These are phyloP conservation scores for Gila robusta DNA, from an alignment of 2,797 vertebrate species.

Conservation along the genomic window DNA sequence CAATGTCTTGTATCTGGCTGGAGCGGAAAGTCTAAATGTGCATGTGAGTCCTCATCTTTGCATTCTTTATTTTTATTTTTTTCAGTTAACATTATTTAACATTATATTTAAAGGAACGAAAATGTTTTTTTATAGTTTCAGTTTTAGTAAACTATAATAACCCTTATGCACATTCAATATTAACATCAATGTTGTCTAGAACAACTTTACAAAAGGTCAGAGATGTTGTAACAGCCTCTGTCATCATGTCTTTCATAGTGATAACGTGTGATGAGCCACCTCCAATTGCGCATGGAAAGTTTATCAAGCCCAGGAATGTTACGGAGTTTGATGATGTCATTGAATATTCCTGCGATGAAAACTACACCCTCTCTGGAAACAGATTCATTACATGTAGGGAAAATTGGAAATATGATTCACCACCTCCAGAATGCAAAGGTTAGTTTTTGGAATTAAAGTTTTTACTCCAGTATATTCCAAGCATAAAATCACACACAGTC, in stretches of 20 bases:
- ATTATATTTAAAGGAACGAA: neutral
- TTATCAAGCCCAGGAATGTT: neutral
- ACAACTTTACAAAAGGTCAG: neutral
- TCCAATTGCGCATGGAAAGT: slow-evolving; percentile 56
- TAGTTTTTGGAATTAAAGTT: slow-evolving; percentile 41
- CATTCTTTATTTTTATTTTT: neutral
- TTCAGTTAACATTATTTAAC: neutral
- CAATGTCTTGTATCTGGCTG: slow-evolving; percentile 67
- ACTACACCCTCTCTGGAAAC: slow-evolving; percentile 64
- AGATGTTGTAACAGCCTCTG: neutral
- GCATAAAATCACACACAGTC: neutral
- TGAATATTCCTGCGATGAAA: slow-evolving; percentile 62
- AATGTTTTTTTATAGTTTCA: neutral
- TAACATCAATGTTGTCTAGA: neutral
- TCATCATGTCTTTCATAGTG: slow-evolving; percentile 59
- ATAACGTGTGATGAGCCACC: slow-evolving; percentile 55
- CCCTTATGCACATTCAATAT: no score
- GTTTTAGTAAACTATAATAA: neutral
- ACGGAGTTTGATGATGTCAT: slow-evolving; percentile 58
- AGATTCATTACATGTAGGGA: slow-evolving; percentile 47
- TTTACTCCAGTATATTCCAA: neutral
- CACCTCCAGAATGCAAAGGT: slow-evolving; percentile 73
- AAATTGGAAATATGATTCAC: slow-evolving; percentile 54
- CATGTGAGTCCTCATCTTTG: slow-evolving; percentile 65
- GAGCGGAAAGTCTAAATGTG: slow-evolving; percentile 59